phyloP scores from a whole-genome alignment of 1,140 invertebrate genomes.

The Drosophila albomicans region DNA sequence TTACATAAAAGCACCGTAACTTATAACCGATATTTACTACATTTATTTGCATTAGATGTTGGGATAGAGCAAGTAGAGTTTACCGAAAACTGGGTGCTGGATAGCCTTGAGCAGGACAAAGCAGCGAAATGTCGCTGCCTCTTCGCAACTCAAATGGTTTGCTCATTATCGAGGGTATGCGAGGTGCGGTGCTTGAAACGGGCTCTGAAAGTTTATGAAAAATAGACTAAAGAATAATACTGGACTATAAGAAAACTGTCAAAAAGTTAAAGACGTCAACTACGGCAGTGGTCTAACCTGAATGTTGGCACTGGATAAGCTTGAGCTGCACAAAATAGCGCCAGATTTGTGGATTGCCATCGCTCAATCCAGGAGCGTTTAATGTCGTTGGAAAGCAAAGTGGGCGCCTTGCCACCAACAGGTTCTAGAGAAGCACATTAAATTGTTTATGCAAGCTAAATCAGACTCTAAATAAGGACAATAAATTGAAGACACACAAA shows the following conservation, averaged over 20 bases:
- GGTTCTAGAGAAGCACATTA: constrained; percentile 86
- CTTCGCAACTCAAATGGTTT: constrained; percentile 86
- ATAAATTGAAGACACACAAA: neutral
- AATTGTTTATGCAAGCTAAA: too few relatives aligned
- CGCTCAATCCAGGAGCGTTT: constrained; percentile 87
- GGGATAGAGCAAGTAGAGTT: constrained; percentile 51
- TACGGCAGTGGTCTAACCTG: constrained; percentile 86
- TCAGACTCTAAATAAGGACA: constrained; percentile 86
- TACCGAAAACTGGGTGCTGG: constrained; percentile 88
- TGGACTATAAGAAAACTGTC: constrained; percentile 53
- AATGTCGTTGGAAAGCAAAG: constrained; percentile 87
- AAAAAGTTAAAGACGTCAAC: neutral
- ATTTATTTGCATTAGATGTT: neutral
- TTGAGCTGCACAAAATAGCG: constrained; percentile 87
- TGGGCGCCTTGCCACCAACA: constrained; percentile 89
- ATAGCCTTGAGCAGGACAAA: constrained; percentile 89
- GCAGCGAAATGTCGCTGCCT: constrained; percentile 43
- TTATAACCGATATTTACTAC: too few relatives aligned
- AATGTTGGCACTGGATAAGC: constrained; percentile 88
- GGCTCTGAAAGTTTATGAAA: constrained; percentile 75
- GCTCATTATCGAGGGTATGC: constrained; percentile 81
- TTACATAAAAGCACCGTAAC: too few relatives aligned
- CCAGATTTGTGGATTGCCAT: constrained; percentile 58
- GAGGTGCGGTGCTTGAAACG: constrained; percentile 79
- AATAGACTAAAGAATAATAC: constrained; percentile 55